Evolutionary conservation across 1,140 invertebrate species (phyloP), one percentile per base, ranked within the genome.

Genomic region (Sycophila sp.): DNA sequence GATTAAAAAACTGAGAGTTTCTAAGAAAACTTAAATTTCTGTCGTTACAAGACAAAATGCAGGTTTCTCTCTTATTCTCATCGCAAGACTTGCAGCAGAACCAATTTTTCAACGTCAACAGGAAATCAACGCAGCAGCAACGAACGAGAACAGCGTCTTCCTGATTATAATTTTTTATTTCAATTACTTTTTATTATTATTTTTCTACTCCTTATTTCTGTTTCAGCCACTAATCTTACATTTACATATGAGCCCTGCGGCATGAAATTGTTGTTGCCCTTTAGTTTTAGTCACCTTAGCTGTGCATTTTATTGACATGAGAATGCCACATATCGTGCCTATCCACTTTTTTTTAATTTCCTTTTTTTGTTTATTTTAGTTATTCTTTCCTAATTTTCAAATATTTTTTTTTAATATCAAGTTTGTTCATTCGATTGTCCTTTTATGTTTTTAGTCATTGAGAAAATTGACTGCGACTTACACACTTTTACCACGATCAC

Each of bases 251-350:
- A 78, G 75, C 80, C 81, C 81, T 83, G 80, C 82, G 84, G 85
- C 85, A 86, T 86, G 85, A 85, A 82, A 84, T 81, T 83, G 85
- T 86, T 86, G 83, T 86, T 86, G 75, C 78, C 83, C 74, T 75
- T 62, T 84, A 85, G 81, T 83, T 77, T 82, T 86, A 86, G 85
- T 82, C 77, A 83, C 79, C 74, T n/a, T 86, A 85, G 82, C 76
- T 86, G 81, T 86, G 84, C 82, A 85, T 86, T 83, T 85, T 83
- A 84, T 83, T 82, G 78, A 84, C 80, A 81, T 78, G 76, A 85
- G 85, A 86, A 85, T 86, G 85, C 83, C 78, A 85, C 79, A 81
- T 53, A 81, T 75, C 79, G 78, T 83, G 77, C 81, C 75, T 81
- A 71, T 81, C 71, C 15, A 17, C 53, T 47, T 73, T 51, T 51